These are phyloP conservation scores for Festucalex cinctus DNA, from an alignment of 2,113 vertebrate genomes.

Conservation along the genomic window DNA sequence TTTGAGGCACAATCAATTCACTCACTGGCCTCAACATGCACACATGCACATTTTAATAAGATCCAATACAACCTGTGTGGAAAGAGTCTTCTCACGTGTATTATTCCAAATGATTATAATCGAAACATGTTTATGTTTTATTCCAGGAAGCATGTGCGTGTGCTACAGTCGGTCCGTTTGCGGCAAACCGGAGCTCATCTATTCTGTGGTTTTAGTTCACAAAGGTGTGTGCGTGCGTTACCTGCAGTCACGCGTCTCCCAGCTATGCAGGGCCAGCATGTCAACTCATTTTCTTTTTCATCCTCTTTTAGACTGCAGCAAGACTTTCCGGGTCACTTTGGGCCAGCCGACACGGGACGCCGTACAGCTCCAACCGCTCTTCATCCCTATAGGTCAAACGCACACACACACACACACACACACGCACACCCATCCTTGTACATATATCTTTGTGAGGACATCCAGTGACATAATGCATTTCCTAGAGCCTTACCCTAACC, in stretches of 20 bases:
- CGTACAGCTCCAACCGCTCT: slow-evolving; percentile 70
- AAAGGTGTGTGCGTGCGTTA: slow-evolving; percentile 72
- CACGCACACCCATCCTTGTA: no score
- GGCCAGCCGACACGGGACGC: slow-evolving; percentile 43
- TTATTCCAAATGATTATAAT: background rate
- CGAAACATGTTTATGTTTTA: background rate
- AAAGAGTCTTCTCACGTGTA: background rate
- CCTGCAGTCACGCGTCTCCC: background rate
- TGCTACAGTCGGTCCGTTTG: slow-evolving; percentile 76
- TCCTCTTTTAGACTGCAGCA: slow-evolving; percentile 79
- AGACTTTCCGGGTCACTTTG: slow-evolving; percentile 80
- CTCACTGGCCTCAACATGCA: background rate
- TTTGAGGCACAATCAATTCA: background rate
- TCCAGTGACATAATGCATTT: no score
- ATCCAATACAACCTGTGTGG: background rate
- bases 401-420: background rate
- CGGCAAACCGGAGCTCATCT: slow-evolving; percentile 71
- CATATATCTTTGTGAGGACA: no score
- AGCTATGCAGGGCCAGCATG: background rate
- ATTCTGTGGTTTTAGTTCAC: slow-evolving; percentile 84
- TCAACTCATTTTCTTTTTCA: slow-evolving; percentile 2
- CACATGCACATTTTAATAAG: background rate
- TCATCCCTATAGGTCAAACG: slow-evolving; percentile 83
- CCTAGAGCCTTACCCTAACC: no score
- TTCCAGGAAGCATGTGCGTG: slow-evolving; percentile 84